phyloP scores from a whole-genome alignment of 2,113 vertebrate species.

The Cinclus mexicanus region DNA sequence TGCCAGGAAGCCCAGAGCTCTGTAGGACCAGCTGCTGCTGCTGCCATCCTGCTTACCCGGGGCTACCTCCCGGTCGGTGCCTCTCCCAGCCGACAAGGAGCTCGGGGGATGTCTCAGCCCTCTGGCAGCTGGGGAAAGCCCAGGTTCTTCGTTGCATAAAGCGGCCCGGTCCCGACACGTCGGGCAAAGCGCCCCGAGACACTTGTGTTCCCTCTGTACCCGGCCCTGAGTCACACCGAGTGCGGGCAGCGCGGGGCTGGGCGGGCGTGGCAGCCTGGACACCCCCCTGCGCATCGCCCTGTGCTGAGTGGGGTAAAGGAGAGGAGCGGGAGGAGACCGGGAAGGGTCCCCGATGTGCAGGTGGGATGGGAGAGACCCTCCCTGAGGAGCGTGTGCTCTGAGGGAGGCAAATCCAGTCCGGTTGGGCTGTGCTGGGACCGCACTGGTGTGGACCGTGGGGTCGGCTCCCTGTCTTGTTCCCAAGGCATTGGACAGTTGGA shows the following conservation, averaged over 20 bases:
- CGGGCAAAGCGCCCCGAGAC: neutral
- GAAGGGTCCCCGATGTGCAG: neutral
- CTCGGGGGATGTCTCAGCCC: neutral
- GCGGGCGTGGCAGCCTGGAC: neutral
- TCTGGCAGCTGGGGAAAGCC: neutral
- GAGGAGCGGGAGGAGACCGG: neutral
- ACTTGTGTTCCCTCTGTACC: neutral
- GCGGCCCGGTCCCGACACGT: neutral
- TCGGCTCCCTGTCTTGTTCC: accelerated
- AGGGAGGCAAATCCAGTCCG: neutral
- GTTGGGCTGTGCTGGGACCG: neutral
- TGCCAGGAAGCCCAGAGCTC: neutral
- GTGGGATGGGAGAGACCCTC: neutral
- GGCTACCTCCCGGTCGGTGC: neutral
- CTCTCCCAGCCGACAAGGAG: neutral
- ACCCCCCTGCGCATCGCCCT: accelerated
- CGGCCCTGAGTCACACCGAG: neutral
- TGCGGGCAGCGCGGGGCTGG: neutral
- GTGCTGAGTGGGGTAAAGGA: accelerated
- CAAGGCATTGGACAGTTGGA: accelerated
- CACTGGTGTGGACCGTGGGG: accelerated
- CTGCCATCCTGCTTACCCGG: neutral
- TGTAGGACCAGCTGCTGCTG: neutral
- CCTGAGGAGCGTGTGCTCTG: neutral
- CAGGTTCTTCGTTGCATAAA: neutral